A percentile compares a stretch with the other conserved stretches of the same genome.
Evolutionary conservation across 2,113 vertebrate genomes (phyloP).

Genomic region (Nothoprocta perdicaria): DNA sequence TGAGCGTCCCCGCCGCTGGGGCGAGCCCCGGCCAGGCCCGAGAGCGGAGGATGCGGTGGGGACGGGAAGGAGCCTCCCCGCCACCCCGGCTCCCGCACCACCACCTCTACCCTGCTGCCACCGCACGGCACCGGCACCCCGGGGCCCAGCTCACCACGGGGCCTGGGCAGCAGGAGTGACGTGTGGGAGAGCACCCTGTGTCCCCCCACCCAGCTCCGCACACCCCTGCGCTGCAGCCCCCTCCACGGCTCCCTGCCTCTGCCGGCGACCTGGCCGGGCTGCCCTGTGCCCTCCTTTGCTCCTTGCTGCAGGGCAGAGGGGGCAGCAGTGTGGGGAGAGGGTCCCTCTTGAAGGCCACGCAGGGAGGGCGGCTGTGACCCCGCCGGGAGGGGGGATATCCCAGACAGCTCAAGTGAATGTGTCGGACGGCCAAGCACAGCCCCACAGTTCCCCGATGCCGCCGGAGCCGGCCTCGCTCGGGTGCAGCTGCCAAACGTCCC

Average conservation of each 20-base stretch:
- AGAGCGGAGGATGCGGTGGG: not conserved
- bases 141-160: not conserved
- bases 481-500: not conserved
- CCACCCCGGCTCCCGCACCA: not conserved
- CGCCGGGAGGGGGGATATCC: not conserved
- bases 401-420: slow-evolving; percentile 19
- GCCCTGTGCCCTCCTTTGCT: not conserved
- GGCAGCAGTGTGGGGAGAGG: not conserved
- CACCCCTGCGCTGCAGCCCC: not conserved
- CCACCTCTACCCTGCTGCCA: not conserved
- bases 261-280: not conserved
- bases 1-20: slow-evolving; percentile 56
- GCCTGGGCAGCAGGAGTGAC: not conserved
- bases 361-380: not conserved
- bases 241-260: not conserved
- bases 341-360: not conserved
- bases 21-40: not conserved
- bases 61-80: not conserved
- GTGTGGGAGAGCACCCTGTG: not conserved
- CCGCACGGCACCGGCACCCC: not conserved
- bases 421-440: not conserved
- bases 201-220: not conserved
- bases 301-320: not conserved
- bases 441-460: not conserved
- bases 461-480: not conserved